A percentile compares a stretch with the other conserved stretches of the same genome.
phyloP scores from a whole-genome alignment of 2,888 invertebrate species.

The Gisinianus flammeolus region DNA sequence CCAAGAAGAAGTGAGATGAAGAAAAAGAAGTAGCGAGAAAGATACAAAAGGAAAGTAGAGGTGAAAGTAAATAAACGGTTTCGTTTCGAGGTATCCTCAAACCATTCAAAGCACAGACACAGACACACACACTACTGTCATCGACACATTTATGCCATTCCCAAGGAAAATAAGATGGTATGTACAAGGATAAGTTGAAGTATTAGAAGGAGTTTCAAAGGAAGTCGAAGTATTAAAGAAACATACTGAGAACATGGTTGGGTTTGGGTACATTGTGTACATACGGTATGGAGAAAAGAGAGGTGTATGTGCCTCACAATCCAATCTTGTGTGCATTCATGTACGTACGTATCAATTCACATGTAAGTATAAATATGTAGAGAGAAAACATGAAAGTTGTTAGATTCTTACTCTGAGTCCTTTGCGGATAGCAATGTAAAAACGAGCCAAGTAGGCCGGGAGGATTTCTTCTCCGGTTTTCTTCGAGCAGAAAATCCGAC shows the following conservation, averaged over 20 bases:
- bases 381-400: constrained; percentile 5
- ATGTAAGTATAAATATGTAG: neutral
- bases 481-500: constrained; percentile 94
- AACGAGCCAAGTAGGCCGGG: constrained; percentile 88
- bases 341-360: neutral
- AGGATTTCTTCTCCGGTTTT: constrained; percentile 92
- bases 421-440: constrained; percentile 89
- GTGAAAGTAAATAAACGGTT: constrained; percentile 12
- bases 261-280: neutral
- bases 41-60: neutral
- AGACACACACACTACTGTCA: neutral
- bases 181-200: constrained; percentile 2
- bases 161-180: neutral
- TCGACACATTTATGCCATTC: neutral
- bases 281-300: neutral
- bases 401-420: constrained; percentile 70
- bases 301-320: neutral
- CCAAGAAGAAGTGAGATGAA: neutral
- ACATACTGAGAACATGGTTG: neutral
- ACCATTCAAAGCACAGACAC: neutral
- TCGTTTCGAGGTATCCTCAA: neutral
- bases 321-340: neutral
- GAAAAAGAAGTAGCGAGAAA: neutral
- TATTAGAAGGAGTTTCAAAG: constrained; percentile 1
- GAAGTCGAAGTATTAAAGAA: constrained; percentile 12